Base-by-base conservation (phyloP, 2,888 invertebrate species). In the Ctenicera cuprea region DNA sequence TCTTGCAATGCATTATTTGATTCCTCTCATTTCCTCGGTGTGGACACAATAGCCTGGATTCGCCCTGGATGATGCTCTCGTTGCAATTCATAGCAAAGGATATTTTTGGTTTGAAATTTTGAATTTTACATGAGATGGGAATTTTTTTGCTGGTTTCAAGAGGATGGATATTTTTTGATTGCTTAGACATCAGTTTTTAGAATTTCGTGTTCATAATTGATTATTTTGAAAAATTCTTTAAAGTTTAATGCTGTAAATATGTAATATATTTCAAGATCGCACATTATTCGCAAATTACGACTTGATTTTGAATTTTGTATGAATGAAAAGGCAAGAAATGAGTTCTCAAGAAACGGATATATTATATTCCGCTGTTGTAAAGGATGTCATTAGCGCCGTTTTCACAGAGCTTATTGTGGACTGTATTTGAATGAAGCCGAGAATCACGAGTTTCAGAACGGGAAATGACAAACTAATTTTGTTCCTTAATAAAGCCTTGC, bases 341-440 rank as follows among this genome's bases (percentile, higher is more conserved):
- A 84, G 8, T 78, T 79, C 76, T 78, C 73, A 75, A 80, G 80
- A 81, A 81, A 79, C 79, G 81, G 81, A 79, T 79, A 81, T 81
- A 82, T 83, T 83, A 82, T 84, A 79, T 79, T 79, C 78, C 78
- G 69, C 79, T 82, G 81, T 70, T 30, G 30, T 22, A 78, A 79
- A 83, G 84, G 84, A 84, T 82, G 83, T 85, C 85, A 85, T 85
- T 85, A 85, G 84, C 79, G 80, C 50, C 52, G 30, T 65, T 52
- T 52, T 41, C 16, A 48, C n/a, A 30, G 4, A 16, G 62, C 30
- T 26, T 48, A 48, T 48, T 48, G 18, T 48, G 3, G 3, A 11
- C 18, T 11, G 5, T 2, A 18, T 48, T 45, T 48, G 48, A 20
- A 48, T 48, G 14, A 41, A 41, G 14, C 4, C 14, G 41, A 33